These are phyloP conservation scores for Ianthella basta DNA, from an alignment of 37 sponge, comb jelly and placozoan species.

Conservation along the genomic window DNA sequence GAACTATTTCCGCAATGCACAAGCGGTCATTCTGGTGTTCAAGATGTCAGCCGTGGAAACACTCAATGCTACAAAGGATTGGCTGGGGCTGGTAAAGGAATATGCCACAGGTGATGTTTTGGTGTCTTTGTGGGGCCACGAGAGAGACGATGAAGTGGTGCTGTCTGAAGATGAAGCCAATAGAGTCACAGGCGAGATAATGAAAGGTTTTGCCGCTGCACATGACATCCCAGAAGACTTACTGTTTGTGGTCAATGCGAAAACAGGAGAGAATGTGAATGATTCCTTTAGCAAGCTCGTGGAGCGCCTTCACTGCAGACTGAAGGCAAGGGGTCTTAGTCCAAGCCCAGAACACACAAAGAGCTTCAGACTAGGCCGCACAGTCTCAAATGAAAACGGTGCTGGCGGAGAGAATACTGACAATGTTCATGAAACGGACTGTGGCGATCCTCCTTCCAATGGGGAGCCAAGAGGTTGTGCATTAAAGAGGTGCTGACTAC, in stretches of 20 bases:
- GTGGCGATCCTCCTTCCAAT: not conserved
- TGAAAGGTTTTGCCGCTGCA: not conserved
- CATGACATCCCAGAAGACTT: not conserved
- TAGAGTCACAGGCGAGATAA: not conserved
- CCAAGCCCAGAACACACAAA: not conserved
- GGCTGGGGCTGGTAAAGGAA: constrained; percentile 2
- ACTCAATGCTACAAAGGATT: not conserved
- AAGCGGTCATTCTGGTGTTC: constrained; percentile 11
- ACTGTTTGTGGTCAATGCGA: constrained; percentile 13
- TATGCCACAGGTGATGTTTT: not conserved
- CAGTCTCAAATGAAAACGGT: not conserved
- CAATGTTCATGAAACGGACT: constrained; percentile 13
- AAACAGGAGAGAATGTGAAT: constrained; percentile 13
- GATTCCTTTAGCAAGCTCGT: not conserved
- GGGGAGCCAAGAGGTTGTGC: not conserved
- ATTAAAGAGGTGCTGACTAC: not conserved
- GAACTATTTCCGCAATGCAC: constrained; percentile 13
- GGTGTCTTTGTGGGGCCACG: constrained; percentile 13
- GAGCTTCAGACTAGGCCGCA: not conserved
- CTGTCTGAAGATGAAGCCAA: not conserved
- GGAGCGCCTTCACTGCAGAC: not conserved
- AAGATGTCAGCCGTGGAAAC: not conserved
- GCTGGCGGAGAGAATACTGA: not conserved
- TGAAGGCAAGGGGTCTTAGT: not conserved
- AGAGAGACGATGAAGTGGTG: not conserved